Base-by-base conservation (phyloP, 1,140 invertebrate species). In the Halictus rubicundus region DNA sequence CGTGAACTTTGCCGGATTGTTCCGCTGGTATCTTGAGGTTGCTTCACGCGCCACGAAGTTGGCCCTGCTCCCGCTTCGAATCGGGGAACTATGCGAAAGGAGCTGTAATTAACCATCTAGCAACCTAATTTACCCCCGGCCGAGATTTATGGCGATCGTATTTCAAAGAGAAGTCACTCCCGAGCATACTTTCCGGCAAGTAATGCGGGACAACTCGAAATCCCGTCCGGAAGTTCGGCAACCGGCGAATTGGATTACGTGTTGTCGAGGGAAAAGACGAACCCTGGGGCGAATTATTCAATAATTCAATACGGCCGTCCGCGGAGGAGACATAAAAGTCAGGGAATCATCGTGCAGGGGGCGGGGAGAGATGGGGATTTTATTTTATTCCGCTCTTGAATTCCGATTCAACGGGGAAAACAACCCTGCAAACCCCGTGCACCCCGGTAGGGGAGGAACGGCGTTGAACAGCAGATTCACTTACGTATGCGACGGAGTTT, bases 81-180 rank as follows among this genome's bases (percentile, higher is more conserved):
- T 57, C 54, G 54, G 54, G 52, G 54, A 57, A 57, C 54, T 57
- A 57, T 57, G 54, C 54, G 54, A 57, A 57, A 57, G 54, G 54
- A 57, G 54, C 54, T n/a, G 54, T 57, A 57, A 57, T 57, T 57
- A 57, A 57, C 54, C 54, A 57, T 57, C 54, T 57, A n/a, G 54
- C 54, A 57, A 57, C 54, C 54, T 57, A 57, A 57, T 57, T 57
- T 57, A 57, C 54, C 54, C n/a, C 9, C 54, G n/a, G 54, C 54
- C 21, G n/a, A 57, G 54, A 57, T 57, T 57, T 57, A 57, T 57
- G 9, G 54, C 21, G 54, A 57, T 57, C 54, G 54, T 57, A 57
- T 57, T 57, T 57, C 54, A 57, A 57, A 57, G 54, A 57, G 54
- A n/a, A n/a, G 54, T 1, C 21, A n/a, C 54, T 57, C 54, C 54